Conservation (phyloP, 2,888 invertebrate species). For the Bembecia ichneumoniformis region DNA sequence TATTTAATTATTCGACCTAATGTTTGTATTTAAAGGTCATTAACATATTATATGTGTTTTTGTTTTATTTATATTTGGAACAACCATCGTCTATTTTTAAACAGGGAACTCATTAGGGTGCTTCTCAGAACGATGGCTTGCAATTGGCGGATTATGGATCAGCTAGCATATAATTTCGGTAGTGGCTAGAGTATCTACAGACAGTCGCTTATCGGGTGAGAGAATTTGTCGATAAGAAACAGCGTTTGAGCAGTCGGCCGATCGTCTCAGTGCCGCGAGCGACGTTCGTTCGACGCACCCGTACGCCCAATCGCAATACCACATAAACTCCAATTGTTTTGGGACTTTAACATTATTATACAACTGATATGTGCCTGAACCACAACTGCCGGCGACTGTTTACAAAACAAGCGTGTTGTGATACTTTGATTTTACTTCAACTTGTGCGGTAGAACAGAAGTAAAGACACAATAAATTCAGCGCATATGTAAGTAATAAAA, state of each 20-base stretch:
- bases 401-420: slow-evolving; percentile 49
- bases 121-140: no score
- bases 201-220: slow-evolving; percentile 50
- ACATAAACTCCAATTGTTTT: slow-evolving; percentile 20
- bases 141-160: background rate
- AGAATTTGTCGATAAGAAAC: slow-evolving; percentile 51
- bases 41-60: background rate
- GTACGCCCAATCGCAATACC: slow-evolving; percentile 16
- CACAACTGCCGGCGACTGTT: slow-evolving; percentile 35
- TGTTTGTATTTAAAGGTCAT: background rate
- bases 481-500: no score
- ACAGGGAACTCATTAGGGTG: no score
- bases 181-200: slow-evolving; percentile 15
- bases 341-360: slow-evolving; percentile 39
- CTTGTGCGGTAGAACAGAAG: slow-evolving; percentile 27
- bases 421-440: slow-evolving; percentile 36
- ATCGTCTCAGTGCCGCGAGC: slow-evolving; percentile 38
- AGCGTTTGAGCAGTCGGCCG: slow-evolving; percentile 34
- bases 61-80: background rate
- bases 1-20: no score
- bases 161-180: background rate
- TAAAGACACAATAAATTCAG: slow-evolving; percentile 3
- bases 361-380: slow-evolving; percentile 42
- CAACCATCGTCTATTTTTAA: no score
- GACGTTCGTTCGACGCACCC: slow-evolving; percentile 43